A percentile compares a stretch with the other conserved stretches of the same genome.
Evolutionary conservation across 64 coral and sea anemone species (phyloP).

Genomic region (Anthopleura sola): DNA sequence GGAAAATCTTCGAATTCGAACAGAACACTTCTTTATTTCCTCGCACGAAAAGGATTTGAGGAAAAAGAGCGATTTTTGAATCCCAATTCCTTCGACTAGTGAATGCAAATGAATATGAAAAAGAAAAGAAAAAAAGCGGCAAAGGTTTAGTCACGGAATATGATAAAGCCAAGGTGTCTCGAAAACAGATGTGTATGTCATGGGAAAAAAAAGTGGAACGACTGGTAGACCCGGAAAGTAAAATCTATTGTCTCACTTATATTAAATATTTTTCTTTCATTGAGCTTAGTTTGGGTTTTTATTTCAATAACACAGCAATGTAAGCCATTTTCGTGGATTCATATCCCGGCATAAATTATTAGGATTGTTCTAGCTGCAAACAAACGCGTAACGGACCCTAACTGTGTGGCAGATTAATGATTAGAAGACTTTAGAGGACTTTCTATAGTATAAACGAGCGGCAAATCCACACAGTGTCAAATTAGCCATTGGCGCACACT

Average conservation of each 20-base stretch:
- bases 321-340: background rate
- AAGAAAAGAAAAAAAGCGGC: background rate
- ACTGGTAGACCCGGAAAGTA: too few species aligned
- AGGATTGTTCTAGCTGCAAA: background rate
- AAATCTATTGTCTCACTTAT: too few species aligned
- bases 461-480: slow-evolving; percentile 10
- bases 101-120: background rate
- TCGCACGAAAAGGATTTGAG: background rate
- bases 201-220: too few species aligned
- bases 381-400: slow-evolving; percentile 7
- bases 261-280: background rate
- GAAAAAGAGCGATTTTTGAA: background rate
- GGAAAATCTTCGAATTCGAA: too few species aligned
- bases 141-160: background rate
- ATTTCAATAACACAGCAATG: background rate
- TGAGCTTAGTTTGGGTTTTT: background rate
- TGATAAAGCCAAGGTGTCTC: background rate
- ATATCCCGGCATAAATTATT: background rate
- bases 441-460: slow-evolving; percentile 7
- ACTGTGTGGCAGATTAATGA: slow-evolving; percentile 4
- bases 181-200: too few species aligned
- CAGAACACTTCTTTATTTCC: too few species aligned
- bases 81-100: background rate
- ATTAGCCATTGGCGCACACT: slow-evolving; percentile 7
- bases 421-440: slow-evolving; percentile 10